phyloP scores from a whole-genome alignment of 2,113 vertebrate genomes.

The Chamaea fasciata region DNA sequence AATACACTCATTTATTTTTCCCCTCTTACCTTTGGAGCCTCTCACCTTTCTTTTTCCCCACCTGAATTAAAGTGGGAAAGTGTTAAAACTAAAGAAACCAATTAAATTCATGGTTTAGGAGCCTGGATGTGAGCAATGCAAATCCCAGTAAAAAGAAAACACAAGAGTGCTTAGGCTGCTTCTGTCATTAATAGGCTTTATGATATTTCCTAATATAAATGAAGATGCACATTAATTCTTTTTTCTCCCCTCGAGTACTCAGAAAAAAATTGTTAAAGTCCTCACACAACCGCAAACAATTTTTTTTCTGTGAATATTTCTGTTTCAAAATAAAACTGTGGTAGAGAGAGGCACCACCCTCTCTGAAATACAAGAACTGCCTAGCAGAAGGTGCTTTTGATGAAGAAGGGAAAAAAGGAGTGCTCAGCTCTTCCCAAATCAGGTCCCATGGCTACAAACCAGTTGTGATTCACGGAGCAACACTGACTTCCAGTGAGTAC shows the following conservation, averaged over 20 bases:
- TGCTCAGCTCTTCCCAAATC: fast-evolving
- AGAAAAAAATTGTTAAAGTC: background rate
- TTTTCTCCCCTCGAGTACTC: fast-evolving
- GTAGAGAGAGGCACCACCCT: background rate
- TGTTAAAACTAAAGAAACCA: background rate
- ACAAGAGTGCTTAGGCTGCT: background rate
- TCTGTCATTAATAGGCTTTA: background rate
- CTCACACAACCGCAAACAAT: fast-evolving
- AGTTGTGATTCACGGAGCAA: background rate
- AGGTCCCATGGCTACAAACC: background rate
- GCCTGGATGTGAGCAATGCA: background rate
- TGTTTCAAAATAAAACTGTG: background rate
- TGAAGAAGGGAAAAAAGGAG: background rate
- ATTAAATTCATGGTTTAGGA: background rate
- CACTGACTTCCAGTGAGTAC: background rate
- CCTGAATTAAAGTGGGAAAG: background rate
- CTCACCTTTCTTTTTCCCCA: fast-evolving
- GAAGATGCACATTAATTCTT: background rate
- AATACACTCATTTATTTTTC: background rate
- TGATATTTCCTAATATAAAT: background rate
- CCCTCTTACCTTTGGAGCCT: background rate
- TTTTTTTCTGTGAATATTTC: background rate
- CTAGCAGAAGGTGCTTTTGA: background rate
- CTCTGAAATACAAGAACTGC: background rate
- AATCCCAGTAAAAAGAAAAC: background rate